A percentile compares a stretch with the other conserved stretches of the same genome.
Conservation (phyloP, 1,140 invertebrate genomes). For the Drepana arcuata region DNA sequence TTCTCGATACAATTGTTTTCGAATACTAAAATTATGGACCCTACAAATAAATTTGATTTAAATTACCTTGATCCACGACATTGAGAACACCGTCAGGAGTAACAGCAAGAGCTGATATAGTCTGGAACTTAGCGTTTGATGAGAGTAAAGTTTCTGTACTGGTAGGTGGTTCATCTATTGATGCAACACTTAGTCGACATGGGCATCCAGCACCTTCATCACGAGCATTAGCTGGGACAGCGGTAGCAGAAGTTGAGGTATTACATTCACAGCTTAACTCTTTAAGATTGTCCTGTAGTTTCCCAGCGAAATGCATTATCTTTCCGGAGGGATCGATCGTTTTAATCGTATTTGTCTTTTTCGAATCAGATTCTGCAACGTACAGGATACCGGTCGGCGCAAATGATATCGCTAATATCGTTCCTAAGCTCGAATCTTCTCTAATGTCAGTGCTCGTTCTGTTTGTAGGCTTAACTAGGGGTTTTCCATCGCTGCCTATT, state of each 20-base stretch:
- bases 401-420: conserved; percentile 89
- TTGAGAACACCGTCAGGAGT: conserved; percentile 95
- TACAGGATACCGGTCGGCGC: conserved; percentile 94
- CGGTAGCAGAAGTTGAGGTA: conserved; percentile 71
- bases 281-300: conserved; percentile 76
- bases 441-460: conserved; percentile 54
- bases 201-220: conserved; percentile 70
- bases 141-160: conserved; percentile 88
- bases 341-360: conserved; percentile 90
- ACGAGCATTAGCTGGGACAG: conserved; percentile 51
- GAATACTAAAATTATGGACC: no score
- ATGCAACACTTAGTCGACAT: conserved; percentile 67
- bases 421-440: conserved; percentile 75
- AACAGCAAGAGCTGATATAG: conserved; percentile 93
- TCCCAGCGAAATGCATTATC: conserved; percentile 87
- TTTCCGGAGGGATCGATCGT: conserved; percentile 86
- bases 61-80: conserved; percentile 91
- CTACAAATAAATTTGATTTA: no score
- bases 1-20: no score
- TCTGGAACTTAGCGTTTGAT: conserved; percentile 90
- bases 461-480: conserved; percentile 39
- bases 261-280: conserved; percentile 74
- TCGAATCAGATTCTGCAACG: conserved; percentile 93
- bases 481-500: conserved; percentile 58
- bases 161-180: conserved; percentile 78